Percentiles rank a stretch among this genome's conserved stretches.
Conservation (phyloP, 2,797 vertebrate species). For the Taeniopygia guttata region DNA sequence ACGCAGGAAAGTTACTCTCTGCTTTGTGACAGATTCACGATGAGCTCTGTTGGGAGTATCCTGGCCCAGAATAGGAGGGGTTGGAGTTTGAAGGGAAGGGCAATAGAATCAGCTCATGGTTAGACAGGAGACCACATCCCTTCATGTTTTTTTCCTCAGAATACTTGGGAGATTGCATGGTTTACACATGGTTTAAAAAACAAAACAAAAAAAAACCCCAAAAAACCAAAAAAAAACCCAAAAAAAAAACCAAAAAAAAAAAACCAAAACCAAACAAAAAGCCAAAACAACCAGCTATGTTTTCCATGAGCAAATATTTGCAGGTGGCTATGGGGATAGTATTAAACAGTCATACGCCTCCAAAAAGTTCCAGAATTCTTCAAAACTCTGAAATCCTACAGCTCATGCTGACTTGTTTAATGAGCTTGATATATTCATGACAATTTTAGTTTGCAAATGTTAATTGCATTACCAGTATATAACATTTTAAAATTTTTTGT, state of each 20-base stretch:
- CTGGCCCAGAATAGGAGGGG: not conserved
- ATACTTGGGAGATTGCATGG: not conserved
- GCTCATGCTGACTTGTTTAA: not conserved
- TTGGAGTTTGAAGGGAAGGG: not conserved
- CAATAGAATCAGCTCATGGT: conserved; percentile 70
- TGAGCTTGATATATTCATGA: not conserved
- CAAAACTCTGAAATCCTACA: not conserved
- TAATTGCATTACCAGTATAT: not conserved
- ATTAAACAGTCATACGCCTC: not conserved
- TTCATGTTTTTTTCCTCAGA: not conserved
- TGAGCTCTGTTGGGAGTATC: not conserved
- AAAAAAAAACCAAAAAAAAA: too few species aligned
- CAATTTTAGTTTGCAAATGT: not conserved
- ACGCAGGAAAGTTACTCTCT: not conserved
- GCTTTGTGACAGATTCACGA: not conserved
- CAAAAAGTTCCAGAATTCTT: not conserved
- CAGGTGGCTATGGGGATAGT: not conserved
- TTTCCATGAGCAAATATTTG: not conserved
- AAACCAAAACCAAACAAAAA: not conserved
- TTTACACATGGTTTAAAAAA: not conserved
- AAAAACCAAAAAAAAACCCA: too few species aligned
- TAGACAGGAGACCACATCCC: not conserved
- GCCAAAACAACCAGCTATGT: not conserved
- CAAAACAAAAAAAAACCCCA: too few species aligned
- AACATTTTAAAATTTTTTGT: not conserved